Conservation (phyloP, 2,797 vertebrate genomes). For the Erethizon dorsatum region DNA sequence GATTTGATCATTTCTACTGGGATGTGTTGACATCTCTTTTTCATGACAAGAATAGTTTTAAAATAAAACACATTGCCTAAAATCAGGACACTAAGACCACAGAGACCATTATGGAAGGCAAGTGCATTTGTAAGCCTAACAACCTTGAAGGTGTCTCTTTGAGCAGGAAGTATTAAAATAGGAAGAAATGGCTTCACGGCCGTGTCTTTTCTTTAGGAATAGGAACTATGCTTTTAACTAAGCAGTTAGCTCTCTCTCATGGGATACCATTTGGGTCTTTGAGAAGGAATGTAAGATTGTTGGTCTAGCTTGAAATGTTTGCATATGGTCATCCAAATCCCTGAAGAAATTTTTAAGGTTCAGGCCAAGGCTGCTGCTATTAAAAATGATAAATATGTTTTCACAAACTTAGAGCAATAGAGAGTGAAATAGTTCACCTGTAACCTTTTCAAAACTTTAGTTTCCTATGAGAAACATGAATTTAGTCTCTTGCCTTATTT, state of each 20-base stretch:
- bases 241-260: conserved; percentile 11
- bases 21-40: conserved; percentile 19
- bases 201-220: conserved; percentile 25
- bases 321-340: not conserved
- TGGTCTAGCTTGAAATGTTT: conserved; percentile 41
- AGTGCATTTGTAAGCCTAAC: conserved; percentile 63
- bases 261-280: not conserved
- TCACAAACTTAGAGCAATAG: conserved; percentile 63
- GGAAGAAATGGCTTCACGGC: not conserved
- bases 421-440: conserved; percentile 79
- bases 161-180: not conserved
- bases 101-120: conserved; percentile 59
- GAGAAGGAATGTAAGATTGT: not conserved
- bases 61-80: conserved; percentile 66
- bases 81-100: conserved; percentile 50
- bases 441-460: conserved; percentile 75
- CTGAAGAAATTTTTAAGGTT: not conserved
- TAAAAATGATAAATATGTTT: conserved; percentile 65
- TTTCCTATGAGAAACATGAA: conserved; percentile 66
- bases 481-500: conserved; percentile 71
- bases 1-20: conserved; percentile 15
- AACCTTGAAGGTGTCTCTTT: not conserved
- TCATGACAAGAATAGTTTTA: conserved; percentile 53
- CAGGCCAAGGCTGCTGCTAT: conserved; percentile 19
- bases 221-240: not conserved